Conservation (phyloP, 2,113 vertebrate species). For the Elgaria multicarinata region DNA sequence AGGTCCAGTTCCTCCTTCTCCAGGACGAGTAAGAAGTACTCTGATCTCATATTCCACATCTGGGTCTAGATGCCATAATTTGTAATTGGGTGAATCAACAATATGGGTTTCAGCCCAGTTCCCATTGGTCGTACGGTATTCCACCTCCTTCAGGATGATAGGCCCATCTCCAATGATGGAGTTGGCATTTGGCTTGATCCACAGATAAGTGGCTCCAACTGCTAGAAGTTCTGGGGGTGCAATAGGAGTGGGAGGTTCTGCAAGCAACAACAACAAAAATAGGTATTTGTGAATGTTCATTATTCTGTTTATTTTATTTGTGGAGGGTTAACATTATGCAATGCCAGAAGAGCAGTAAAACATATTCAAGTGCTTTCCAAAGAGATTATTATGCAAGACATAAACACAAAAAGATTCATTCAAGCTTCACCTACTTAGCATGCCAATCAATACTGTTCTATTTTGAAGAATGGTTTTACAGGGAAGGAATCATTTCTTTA, state of each 20-base stretch:
- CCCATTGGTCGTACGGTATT: conserved; percentile 93
- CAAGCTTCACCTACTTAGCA: background rate
- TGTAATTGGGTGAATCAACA: conserved; percentile 95
- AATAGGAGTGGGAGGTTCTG: conserved; percentile 95
- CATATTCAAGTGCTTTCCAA: background rate
- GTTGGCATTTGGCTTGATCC: conserved; percentile 99
- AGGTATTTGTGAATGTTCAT: rapidly evolving
- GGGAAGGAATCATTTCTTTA: background rate
- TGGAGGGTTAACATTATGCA: rapidly evolving
- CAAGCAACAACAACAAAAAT: background rate
- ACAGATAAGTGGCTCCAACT: conserved; percentile 95
- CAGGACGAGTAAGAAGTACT: conserved; percentile 92
- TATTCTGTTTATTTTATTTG: background rate
- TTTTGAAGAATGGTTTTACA: background rate
- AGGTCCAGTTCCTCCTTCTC: conserved; percentile 93
- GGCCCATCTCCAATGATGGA: conserved; percentile 98
- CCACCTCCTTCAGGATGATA: conserved; percentile 96
- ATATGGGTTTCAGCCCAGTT: conserved; percentile 96
- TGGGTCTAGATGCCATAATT: conserved; percentile 96
- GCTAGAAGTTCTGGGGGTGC: conserved; percentile 94
- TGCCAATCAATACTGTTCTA: background rate
- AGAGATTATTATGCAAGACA: background rate
- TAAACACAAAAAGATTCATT: background rate
- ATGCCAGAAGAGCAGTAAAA: background rate
- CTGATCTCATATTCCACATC: conserved; percentile 98